A percentile compares a stretch with the other conserved stretches of the same genome.
phyloP scores from a whole-genome alignment of 2,888 invertebrate species.

The Taphrorychus bicolor region DNA sequence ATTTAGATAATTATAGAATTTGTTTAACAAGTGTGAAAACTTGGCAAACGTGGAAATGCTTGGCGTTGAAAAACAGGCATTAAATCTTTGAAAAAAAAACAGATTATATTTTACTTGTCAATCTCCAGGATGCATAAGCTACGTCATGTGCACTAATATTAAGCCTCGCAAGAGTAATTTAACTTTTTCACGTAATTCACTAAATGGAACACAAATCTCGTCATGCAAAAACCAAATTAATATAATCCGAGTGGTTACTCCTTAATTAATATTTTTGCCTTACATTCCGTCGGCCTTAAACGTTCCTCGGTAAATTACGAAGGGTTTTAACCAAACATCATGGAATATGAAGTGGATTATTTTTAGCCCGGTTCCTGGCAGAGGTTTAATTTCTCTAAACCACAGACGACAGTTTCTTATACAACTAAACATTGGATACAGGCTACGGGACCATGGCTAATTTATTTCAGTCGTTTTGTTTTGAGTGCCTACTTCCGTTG shows the following conservation, averaged over 20 bases:
- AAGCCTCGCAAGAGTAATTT: not conserved
- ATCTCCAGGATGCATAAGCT: too few relatives aligned
- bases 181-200: not conserved
- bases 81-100: too few relatives aligned
- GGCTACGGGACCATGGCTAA: conserved; percentile 25
- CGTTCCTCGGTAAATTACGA: conserved; percentile 2
- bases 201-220: not conserved
- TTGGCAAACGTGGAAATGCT: too few relatives aligned
- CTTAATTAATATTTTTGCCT: not conserved
- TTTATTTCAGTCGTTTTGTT: conserved; percentile 15
- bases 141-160: not conserved
- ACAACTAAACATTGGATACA: conserved; percentile 40
- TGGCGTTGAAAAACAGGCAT: too few relatives aligned
- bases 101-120: too few relatives aligned
- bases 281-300: not conserved
- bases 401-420: conserved; percentile 42
- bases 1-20: too few relatives aligned
- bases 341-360: conserved; percentile 46
- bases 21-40: too few relatives aligned
- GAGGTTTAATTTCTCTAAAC: conserved; percentile 45
- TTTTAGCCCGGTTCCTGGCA: conserved; percentile 55
- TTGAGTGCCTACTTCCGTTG: conserved; percentile 13
- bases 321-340: conserved; percentile 26
- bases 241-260: not conserved
- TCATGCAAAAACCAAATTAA: conserved; percentile 1